Evolutionary conservation across 53 echinoderm and acorn worm genomes (phyloP).

Genomic region (Patiria pectinifera): DNA sequence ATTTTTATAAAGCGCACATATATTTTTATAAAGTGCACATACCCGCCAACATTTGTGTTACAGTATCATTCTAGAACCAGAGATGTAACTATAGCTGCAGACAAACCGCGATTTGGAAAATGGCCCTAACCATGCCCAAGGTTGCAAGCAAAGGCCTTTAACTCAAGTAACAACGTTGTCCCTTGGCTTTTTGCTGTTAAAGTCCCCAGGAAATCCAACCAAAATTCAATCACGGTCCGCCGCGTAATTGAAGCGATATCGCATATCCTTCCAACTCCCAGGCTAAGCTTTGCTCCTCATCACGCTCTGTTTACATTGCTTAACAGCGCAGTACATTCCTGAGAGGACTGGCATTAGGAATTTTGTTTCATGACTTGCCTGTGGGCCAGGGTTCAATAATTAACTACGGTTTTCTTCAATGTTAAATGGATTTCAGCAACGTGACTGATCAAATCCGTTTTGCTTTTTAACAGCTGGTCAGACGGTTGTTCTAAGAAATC

Average conservation of each 20-base stretch:
- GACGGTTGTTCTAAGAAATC: no score
- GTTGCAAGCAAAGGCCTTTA: neutral
- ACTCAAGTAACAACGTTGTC: neutral
- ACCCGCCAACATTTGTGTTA: no score
- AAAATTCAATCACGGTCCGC: neutral
- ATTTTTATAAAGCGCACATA: no score
- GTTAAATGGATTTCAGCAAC: neutral
- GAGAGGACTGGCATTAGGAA: neutral
- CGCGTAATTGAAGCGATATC: neutral
- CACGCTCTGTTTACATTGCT: neutral
- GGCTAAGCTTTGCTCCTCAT: neutral
- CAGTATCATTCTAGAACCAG: no score
- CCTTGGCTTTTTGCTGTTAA: neutral
- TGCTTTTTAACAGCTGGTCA: neutral
- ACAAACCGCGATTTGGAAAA: no score
- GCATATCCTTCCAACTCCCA: neutral
- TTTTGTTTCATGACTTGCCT: conserved; percentile 3
- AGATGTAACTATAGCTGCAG: no score
- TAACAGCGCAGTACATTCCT: neutral
- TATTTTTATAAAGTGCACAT: no score
- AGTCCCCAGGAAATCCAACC: neutral
- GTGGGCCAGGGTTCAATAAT: neutral
- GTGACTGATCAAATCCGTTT: neutral
- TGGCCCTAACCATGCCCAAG: neutral
- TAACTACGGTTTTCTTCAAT: neutral